These are phyloP conservation scores for Oophaga pumilio DNA, from an alignment of 2,113 vertebrate genomes.

Conservation along the genomic window DNA sequence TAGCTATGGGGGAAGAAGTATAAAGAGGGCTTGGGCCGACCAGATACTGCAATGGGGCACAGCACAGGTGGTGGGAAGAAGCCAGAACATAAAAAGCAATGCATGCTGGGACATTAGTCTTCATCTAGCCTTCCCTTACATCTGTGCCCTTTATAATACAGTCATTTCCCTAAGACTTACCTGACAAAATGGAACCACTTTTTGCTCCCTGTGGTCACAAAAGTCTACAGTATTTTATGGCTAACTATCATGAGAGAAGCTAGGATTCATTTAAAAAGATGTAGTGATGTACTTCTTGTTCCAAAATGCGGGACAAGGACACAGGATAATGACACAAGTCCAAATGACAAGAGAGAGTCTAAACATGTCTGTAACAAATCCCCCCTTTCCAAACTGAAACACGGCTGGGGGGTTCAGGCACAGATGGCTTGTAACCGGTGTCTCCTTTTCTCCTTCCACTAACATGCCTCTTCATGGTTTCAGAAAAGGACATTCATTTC, in stretches of 20 bases:
- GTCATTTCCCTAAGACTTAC: neutral
- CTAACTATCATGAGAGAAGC: slow-evolving; percentile 70
- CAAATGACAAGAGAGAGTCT: slow-evolving; percentile 66
- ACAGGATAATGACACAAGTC: neutral
- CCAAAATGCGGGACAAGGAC: neutral
- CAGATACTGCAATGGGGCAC: neutral
- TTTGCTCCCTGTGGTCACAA: slow-evolving; percentile 64
- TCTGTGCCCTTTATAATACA: neutral
- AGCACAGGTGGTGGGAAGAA: neutral
- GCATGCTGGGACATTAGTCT: neutral
- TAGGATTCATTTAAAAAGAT: slow-evolving; percentile 67
- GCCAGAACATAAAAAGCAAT: no score
- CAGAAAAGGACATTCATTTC: slow-evolving; percentile 65
- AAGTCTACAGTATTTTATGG: slow-evolving; percentile 80
- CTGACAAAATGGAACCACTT: slow-evolving; percentile 54
- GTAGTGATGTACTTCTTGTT: slow-evolving; percentile 37
- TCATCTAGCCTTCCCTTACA: neutral
- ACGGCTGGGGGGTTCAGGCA: slow-evolving; percentile 83
- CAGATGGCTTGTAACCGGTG: slow-evolving; percentile 87
- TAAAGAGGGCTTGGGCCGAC: neutral
- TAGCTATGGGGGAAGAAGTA: neutral
- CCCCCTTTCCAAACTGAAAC: slow-evolving; percentile 70
- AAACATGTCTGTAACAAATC: slow-evolving; percentile 77
- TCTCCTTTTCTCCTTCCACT: slow-evolving; percentile 68
- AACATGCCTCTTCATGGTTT: slow-evolving; percentile 65